A percentile compares a stretch with the other conserved stretches of the same genome.
phyloP scores from a whole-genome alignment of 2,888 invertebrate genomes.

The Gastracanthus pulcherrimus region DNA sequence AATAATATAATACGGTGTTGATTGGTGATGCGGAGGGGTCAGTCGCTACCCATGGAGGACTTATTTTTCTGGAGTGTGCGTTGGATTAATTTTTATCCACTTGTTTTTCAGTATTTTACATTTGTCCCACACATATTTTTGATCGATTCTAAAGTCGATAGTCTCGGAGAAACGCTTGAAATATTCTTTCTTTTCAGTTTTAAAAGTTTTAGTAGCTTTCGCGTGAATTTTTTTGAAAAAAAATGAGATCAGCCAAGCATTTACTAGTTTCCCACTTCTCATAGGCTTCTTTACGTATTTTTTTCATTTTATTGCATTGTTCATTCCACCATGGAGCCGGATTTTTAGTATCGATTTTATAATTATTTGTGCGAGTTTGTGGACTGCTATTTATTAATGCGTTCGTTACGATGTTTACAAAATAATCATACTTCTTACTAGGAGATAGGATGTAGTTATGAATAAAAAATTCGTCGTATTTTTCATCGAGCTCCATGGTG shows the following conservation, averaged over 20 bases:
- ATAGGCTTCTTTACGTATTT: conserved; percentile 4
- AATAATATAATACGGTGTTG: background rate
- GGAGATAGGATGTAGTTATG: background rate
- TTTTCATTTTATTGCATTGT: conserved; percentile 33
- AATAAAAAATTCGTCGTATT: background rate
- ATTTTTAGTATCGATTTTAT: background rate
- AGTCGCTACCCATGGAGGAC: conserved; percentile 26
- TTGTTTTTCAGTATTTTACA: conserved; percentile 40
- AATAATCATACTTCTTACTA: conserved; percentile 24
- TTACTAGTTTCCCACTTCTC: conserved; percentile 14
- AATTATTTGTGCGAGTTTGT: background rate
- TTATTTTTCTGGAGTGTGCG: conserved; percentile 1
- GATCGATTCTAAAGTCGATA: conserved; percentile 3
- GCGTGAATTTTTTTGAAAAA: conserved; percentile 16
- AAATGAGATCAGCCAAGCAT: background rate
- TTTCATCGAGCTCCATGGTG: background rate
- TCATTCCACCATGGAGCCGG: conserved; percentile 44
- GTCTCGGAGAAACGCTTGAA: conserved; percentile 32
- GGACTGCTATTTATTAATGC: background rate
- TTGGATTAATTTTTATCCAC: background rate
- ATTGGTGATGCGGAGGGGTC: background rate
- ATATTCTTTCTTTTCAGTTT: conserved; percentile 26
- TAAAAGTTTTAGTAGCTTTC: conserved; percentile 23
- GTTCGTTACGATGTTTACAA: conserved; percentile 2
- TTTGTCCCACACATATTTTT: conserved; percentile 20